Evolutionary conservation across 2,113 vertebrate species (phyloP).

Genomic region (Psittacara wagleri): DNA sequence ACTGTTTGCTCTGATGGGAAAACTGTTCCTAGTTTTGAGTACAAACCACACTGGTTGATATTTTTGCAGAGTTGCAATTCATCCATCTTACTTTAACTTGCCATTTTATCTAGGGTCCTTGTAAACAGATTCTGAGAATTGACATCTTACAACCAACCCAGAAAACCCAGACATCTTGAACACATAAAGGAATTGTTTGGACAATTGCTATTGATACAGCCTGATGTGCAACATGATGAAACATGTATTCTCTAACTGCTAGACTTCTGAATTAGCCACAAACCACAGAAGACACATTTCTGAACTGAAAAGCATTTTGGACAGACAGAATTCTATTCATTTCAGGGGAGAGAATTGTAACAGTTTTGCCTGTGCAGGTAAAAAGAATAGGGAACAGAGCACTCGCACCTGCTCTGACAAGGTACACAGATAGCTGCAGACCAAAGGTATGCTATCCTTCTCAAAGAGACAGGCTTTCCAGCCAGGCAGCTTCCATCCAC

Average conservation of each 20-base stretch:
- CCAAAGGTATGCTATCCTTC: not conserved
- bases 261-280: slow-evolving; percentile 3
- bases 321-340: not conserved
- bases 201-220: slow-evolving; percentile 4
- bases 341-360: not conserved
- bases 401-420: not conserved
- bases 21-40: not conserved
- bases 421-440: not conserved
- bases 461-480: not conserved
- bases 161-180: slow-evolving; percentile 5
- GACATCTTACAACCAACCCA: not conserved
- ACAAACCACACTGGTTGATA: slow-evolving; percentile 1
- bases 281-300: not conserved
- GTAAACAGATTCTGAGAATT: slow-evolving; percentile 8
- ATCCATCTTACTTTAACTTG: slow-evolving; percentile 42
- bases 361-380: not conserved
- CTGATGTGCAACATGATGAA: slow-evolving; percentile 28
- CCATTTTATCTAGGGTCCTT: not conserved
- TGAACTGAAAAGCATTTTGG: not conserved
- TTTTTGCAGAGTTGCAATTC: slow-evolving; percentile 22
- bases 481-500: not conserved
- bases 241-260: not conserved
- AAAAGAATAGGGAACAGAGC: not conserved
- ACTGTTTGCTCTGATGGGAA: not conserved
- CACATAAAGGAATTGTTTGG: not conserved